These are phyloP conservation scores for Hetaerina titia DNA, from an alignment of 2,888 invertebrate species.

Conservation along the genomic window DNA sequence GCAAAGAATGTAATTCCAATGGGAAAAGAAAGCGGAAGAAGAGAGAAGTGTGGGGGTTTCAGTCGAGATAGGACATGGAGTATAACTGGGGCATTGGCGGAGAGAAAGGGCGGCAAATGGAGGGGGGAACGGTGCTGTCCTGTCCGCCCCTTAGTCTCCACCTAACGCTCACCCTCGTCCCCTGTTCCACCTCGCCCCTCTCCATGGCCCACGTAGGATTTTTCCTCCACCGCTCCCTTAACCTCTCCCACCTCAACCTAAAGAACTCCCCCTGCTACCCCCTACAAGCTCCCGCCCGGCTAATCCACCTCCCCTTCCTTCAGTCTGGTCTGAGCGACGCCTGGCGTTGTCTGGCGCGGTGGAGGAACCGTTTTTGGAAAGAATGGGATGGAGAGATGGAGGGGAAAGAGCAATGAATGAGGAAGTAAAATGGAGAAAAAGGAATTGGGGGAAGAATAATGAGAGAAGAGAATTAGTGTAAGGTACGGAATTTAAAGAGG, in stretches of 20 bases:
- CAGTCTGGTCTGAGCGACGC: constrained; percentile 56
- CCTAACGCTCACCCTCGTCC: background rate
- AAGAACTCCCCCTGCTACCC: background rate
- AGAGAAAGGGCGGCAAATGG: background rate
- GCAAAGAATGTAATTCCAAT: background rate
- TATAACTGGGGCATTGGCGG: background rate
- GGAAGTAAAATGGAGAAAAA: background rate
- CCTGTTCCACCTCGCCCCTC: background rate
- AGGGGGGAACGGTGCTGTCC: background rate
- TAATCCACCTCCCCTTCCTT: background rate
- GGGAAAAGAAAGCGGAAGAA: too few species aligned
- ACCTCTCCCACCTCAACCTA: background rate
- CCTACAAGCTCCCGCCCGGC: background rate
- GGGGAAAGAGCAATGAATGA: background rate
- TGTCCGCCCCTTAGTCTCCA: background rate
- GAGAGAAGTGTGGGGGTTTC: background rate
- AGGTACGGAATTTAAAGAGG: too few species aligned
- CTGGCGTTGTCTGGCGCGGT: constrained; percentile 51
- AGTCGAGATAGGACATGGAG: background rate
- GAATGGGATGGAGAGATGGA: background rate
- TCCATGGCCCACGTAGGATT: background rate
- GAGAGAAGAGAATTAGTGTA: too few species aligned
- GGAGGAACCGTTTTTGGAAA: constrained; percentile 8
- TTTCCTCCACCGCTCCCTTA: background rate
- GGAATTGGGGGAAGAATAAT: too few species aligned